Conservation (phyloP, 2,113 vertebrate species). For the Clarias macrocephalus region DNA sequence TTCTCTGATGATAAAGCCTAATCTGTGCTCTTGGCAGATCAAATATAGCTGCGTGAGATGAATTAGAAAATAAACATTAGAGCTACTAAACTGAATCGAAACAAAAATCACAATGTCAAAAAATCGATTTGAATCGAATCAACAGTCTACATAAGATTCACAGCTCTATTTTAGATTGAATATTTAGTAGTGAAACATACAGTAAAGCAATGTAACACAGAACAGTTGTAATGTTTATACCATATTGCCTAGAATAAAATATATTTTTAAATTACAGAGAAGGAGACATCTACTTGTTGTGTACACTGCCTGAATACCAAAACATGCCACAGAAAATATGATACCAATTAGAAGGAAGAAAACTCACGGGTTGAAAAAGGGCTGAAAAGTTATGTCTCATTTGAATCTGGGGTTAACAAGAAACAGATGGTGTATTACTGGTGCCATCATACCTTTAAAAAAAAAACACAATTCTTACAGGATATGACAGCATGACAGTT, state of each 20-base stretch:
- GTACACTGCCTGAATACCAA: background rate
- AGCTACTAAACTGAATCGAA: too few relatives aligned
- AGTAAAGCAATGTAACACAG: background rate
- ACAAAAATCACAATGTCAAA: too few relatives aligned
- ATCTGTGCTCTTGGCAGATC: too few relatives aligned
- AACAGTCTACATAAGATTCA: too few relatives aligned
- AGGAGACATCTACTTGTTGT: conserved; percentile 22
- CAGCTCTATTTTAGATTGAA: background rate
- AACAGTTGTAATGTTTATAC: background rate
- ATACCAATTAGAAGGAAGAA: background rate
- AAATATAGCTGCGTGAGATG: too few relatives aligned
- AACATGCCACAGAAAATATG: background rate
- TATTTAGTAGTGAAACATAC: background rate
- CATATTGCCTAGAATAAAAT: background rate
- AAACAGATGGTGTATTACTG: conserved; percentile 1
- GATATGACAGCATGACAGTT: background rate
- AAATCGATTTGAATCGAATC: too few relatives aligned
- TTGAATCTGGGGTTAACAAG: background rate
- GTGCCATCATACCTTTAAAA: background rate
- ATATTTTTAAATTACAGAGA: conserved; percentile 47
- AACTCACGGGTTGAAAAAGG: background rate
- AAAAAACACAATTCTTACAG: background rate
- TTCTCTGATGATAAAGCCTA: too few relatives aligned
- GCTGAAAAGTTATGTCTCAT: background rate
- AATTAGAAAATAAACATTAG: too few relatives aligned